Evolutionary conservation across 2,113 vertebrate genomes (phyloP).

Genomic region (Poeciliopsis prolifica): DNA sequence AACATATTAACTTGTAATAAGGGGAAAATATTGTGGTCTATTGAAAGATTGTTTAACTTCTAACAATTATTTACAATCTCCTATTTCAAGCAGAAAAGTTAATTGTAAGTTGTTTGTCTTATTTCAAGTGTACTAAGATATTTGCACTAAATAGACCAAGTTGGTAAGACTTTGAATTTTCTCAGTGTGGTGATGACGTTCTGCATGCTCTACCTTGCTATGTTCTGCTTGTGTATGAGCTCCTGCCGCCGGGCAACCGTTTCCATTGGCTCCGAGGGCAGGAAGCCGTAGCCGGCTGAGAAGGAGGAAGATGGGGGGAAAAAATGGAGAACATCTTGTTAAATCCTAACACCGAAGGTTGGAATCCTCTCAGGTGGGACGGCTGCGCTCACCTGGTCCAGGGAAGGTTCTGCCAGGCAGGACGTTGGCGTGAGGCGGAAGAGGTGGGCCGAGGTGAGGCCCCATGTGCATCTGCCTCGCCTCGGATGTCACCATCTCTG

Average conservation of each 20-base stretch:
- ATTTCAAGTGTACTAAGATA: no score
- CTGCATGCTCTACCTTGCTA: slow-evolving; percentile 85
- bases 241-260: slow-evolving; percentile 91
- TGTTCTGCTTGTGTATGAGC: slow-evolving; percentile 91
- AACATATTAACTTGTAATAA: no score
- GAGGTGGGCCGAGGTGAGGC: slow-evolving; percentile 81
- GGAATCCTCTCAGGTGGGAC: background rate
- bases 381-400: slow-evolving; percentile 75
- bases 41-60: no score
- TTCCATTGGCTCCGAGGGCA: slow-evolving; percentile 90
- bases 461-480: slow-evolving; percentile 87
- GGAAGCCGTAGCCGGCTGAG: slow-evolving; percentile 84
- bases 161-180: background rate
- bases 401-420: slow-evolving; percentile 82
- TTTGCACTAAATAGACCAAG: no score
- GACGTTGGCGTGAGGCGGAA: slow-evolving; percentile 80
- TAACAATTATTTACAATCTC: no score
- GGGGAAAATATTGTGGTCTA: no score
- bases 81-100: no score
- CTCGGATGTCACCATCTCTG: slow-evolving; percentile 86
- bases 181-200: slow-evolving; percentile 11
- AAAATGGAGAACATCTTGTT: slow-evolving; percentile 2
- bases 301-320: background rate
- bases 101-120: no score
- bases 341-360: background rate